A percentile compares a stretch with the other conserved stretches of the same genome.
phyloP scores from a whole-genome alignment of 2,888 invertebrate genomes.

The Tanypteryx hageni region DNA sequence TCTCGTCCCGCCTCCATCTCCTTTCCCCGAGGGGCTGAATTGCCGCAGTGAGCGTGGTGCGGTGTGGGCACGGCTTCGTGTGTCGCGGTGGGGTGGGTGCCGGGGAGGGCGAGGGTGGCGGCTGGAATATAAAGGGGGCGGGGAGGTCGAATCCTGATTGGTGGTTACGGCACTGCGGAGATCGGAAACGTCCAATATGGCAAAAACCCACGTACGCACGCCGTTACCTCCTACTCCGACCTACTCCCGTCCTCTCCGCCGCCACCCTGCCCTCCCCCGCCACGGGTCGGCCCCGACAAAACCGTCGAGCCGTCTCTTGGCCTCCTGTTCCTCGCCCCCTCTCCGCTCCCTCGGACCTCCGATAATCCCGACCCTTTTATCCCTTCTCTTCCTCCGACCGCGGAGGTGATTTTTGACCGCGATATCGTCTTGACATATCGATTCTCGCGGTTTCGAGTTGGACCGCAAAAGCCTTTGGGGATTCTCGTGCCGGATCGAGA shows the following conservation, averaged over 20 bases:
- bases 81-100: constrained; percentile 40
- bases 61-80: constrained; percentile 29
- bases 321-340: not conserved
- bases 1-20: not conserved
- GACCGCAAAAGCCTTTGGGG: constrained; percentile 41
- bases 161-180: constrained; percentile 63
- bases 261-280: not conserved
- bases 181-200: constrained; percentile 62
- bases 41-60: constrained; percentile 54
- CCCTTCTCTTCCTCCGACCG: not conserved
- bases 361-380: not conserved
- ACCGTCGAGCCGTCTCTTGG: not conserved
- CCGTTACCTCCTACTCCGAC: not conserved
- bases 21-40: not conserved
- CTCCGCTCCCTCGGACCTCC: not conserved
- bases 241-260: not conserved
- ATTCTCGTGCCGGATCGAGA: not conserved
- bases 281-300: no score
- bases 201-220: constrained; percentile 62
- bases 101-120: not conserved
- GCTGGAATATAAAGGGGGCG: not conserved
- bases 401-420: constrained; percentile 19
- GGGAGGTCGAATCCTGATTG: constrained; percentile 58
- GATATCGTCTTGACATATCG: constrained; percentile 51
- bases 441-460: constrained; percentile 19